Base-by-base conservation (phyloP, 2,888 invertebrate genomes). In the Epinotia demarniana region DNA sequence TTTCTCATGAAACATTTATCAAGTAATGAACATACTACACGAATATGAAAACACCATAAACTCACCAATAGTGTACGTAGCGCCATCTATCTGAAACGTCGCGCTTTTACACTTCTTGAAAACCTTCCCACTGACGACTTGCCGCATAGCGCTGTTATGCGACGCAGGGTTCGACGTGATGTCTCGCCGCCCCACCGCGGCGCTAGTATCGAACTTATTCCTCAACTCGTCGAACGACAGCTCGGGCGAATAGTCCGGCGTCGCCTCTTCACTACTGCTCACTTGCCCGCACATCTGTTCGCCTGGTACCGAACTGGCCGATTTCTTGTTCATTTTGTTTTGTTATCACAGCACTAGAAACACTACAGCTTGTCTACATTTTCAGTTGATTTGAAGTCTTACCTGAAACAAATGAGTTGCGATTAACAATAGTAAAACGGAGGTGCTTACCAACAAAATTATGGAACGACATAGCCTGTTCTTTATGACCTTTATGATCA, bases 41-140 rank as follows among this genome's bases (percentile, higher is more conserved):
- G 1, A 33, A 39, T 18, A 16, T 3, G 16, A 61, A 33, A 33
- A 49, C 13, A 49, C 9, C 16, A 18, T 4, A 53, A 53, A 92
- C 95, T 95, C 93, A 97, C 97, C 97, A 93, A 97, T 97, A 79
- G 97, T 97, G 86, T 97, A 97, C 79, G 97, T 97, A 80, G 97
- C 97, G 87, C 97, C 97, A 92, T 97, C 97, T 90, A 97, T 95
- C 84, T 97, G 97, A 90, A 97, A 97, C 78, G 97, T 97, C 71
- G 97, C 97, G 89, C 97, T 97, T 93, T 97, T 97, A 94, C 97
- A 97, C 91, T 97, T 97, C 94, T 96, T 96, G 92, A 96, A 96
- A 78, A 96, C 89, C 85, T 96, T 96, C 77, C 94, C 94, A 84
- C 94, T 94, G 63, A 94, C 94, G 58, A 92, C 90, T 80, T 94